Percentiles rank a stretch among this genome's conserved stretches.
Conservation (phyloP, 2,113 vertebrate species). For the Amazona guildingii region DNA sequence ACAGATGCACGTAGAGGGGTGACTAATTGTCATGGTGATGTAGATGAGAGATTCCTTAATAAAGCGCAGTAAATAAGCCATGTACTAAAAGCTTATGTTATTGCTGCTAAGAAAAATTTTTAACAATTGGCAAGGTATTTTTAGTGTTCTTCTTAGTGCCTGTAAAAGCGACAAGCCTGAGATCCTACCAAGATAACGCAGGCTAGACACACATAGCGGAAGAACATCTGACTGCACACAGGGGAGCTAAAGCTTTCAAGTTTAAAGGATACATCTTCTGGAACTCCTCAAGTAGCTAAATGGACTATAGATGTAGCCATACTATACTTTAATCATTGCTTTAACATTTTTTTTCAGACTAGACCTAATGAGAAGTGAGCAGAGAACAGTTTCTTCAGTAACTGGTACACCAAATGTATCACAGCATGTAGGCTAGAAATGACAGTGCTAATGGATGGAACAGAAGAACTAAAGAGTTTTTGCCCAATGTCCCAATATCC, state of each 20-base stretch:
- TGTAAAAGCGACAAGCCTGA: not conserved
- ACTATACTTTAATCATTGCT: not conserved
- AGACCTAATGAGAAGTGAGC: not conserved
- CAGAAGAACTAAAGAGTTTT: not conserved
- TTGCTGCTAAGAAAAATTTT: not conserved
- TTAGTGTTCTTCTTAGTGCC: not conserved
- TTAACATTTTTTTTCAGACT: not conserved
- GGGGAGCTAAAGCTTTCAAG: not conserved
- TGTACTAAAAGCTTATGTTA: fast-evolving
- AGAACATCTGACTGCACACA: not conserved
- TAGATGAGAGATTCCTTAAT: not conserved
- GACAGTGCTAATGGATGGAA: not conserved
- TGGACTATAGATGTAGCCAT: not conserved
- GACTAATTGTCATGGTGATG: not conserved
- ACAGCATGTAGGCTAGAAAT: not conserved
- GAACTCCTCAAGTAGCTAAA: not conserved
- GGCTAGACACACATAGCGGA: not conserved
- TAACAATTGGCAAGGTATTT: not conserved
- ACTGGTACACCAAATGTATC: not conserved
- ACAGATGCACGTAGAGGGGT: not conserved
- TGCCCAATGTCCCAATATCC: not conserved
- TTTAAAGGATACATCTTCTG: not conserved
- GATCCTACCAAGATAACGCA: not conserved
- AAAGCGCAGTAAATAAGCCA: not conserved
- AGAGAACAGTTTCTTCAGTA: not conserved